Percentiles rank a stretch among this genome's conserved stretches.
Conservation (phyloP, 2,888 invertebrate genomes). For the Heliconius erato region DNA sequence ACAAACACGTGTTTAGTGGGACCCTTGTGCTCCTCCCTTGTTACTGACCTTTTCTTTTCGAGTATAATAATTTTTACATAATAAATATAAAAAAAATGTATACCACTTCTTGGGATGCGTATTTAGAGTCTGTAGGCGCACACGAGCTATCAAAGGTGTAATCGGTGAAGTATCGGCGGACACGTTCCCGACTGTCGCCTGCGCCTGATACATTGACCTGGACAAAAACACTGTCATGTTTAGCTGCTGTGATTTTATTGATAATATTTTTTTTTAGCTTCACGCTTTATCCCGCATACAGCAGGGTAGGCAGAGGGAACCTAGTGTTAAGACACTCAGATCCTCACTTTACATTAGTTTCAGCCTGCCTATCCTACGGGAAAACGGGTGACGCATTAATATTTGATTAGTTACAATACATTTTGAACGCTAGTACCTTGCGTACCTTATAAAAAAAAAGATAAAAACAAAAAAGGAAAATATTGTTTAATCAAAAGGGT, state of each 20-base stretch:
- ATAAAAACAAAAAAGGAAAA: too few species aligned
- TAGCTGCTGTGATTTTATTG: background rate
- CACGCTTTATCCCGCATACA: too few species aligned
- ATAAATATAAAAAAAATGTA: background rate
- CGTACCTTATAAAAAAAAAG: too few species aligned
- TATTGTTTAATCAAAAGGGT: too few species aligned
- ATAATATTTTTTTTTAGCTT: background rate
- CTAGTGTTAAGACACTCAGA: too few species aligned
- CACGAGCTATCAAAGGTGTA: conserved; percentile 87
- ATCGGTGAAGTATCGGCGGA: conserved; percentile 87
- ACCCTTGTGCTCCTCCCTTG: background rate
- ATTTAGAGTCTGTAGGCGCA: conserved; percentile 74
- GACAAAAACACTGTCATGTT: conserved; percentile 30
- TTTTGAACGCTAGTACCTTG: too few species aligned
- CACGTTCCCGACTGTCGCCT: conserved; percentile 88
- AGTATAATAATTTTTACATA: background rate
- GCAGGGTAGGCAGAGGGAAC: too few species aligned
- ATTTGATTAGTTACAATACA: background rate
- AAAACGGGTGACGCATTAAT: background rate
- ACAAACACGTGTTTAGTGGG: background rate
- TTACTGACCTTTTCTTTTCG: too few species aligned
- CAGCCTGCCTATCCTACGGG: background rate
- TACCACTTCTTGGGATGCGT: conserved; percentile 84
- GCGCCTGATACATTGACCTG: conserved; percentile 88
- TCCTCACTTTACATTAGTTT: too few species aligned